These are phyloP conservation scores for Addax nasomaculatus DNA, from an alignment of 2,113 vertebrate species.

Conservation along the genomic window DNA sequence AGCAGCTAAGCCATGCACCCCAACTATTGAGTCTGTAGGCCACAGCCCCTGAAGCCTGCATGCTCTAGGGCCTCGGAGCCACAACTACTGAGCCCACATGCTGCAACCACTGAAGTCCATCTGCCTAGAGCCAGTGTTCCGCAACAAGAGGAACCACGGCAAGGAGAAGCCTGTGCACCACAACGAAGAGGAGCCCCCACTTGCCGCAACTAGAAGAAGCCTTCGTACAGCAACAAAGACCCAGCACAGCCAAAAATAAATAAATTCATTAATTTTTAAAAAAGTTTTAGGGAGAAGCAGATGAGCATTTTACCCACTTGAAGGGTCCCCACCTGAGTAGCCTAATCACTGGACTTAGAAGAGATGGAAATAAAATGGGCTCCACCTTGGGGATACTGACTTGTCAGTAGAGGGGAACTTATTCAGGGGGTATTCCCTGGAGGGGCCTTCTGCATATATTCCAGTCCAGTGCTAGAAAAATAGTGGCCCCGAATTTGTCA, in stretches of 20 bases:
- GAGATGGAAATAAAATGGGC: background rate
- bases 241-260: background rate
- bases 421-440: background rate
- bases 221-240: background rate
- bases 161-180: fast-evolving
- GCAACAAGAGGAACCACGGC: background rate
- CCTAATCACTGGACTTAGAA: background rate
- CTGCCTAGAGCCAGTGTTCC: background rate
- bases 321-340: background rate
- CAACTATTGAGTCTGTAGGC: background rate
- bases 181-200: background rate
- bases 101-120: background rate
- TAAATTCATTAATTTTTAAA: background rate
- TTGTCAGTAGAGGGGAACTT: background rate
- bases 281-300: background rate
- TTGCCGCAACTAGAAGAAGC: background rate
- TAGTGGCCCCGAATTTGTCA: background rate
- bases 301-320: background rate
- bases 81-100: fast-evolving
- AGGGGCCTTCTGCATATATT: background rate
- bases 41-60: background rate
- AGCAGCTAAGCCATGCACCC: background rate
- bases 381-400: background rate
- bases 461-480: background rate
- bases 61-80: background rate